Evolutionary conservation across 2,888 invertebrate genomes (phyloP).

Genomic region (Megastigmus dorsalis): DNA sequence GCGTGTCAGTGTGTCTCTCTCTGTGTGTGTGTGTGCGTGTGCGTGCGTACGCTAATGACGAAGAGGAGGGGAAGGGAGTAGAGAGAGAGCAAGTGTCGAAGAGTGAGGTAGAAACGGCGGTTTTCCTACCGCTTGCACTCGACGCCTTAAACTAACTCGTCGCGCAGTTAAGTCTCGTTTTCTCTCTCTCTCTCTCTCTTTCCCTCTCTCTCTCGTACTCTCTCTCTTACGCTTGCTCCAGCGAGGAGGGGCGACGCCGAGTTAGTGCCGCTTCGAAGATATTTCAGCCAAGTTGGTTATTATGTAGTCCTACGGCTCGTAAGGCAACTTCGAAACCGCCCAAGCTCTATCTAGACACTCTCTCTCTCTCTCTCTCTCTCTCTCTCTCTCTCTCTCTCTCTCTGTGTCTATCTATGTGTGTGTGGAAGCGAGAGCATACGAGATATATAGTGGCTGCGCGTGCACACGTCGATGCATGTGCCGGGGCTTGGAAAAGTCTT

Average conservation of each 20-base stretch:
- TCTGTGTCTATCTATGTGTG: too few relatives aligned
- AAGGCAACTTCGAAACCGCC: too few relatives aligned
- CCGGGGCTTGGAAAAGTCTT: too few relatives aligned
- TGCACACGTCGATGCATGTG: too few relatives aligned
- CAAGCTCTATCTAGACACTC: too few relatives aligned
- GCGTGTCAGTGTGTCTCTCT: background rate
- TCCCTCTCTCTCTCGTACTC: background rate
- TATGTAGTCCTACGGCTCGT: too few relatives aligned
- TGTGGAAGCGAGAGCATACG: too few relatives aligned
- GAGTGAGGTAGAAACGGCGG: constrained; percentile 24
- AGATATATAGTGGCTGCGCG: too few relatives aligned
- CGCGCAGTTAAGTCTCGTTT: constrained; percentile 22
- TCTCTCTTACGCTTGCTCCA: background rate
- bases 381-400: too few relatives aligned
- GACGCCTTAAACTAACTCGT: constrained; percentile 37
- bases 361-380: too few relatives aligned
- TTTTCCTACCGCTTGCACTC: constrained; percentile 16
- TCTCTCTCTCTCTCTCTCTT: background rate
- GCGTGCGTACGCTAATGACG: background rate
- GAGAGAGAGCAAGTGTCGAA: background rate
- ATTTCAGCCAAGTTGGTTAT: constrained; percentile 40
- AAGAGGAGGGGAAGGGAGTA: background rate
- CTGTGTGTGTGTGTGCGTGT: background rate
- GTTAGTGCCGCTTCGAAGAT: constrained; percentile 44
- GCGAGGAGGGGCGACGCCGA: background rate